Conservation (phyloP, 2,888 invertebrate species). For the Folsomia candida region DNA sequence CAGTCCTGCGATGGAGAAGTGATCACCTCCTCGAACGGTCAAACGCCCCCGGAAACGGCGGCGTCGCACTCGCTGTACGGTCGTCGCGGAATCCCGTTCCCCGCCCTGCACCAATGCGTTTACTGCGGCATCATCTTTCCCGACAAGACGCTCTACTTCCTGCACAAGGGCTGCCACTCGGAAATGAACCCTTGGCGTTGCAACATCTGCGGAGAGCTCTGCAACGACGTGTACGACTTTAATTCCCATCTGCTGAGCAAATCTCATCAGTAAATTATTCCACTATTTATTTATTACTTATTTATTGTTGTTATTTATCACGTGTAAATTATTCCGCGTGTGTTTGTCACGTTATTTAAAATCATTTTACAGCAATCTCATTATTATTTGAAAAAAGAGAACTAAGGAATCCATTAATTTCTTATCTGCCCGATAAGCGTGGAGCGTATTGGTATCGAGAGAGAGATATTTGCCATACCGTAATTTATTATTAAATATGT, state of each 20-base stretch:
- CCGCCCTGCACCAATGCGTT: conserved; percentile 64
- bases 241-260: conserved; percentile 92
- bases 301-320: no score
- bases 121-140: conserved; percentile 94
- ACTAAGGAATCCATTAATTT: no score
- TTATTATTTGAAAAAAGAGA: no score
- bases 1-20: conserved; percentile 55
- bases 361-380: no score
- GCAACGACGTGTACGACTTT: conserved; percentile 93
- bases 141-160: conserved; percentile 91
- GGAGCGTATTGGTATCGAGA: no score
- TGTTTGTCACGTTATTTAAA: no score
- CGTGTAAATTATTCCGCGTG: no score
- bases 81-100: conserved; percentile 39
- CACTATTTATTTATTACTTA: no score
- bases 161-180: conserved; percentile 97
- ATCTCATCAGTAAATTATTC: conserved; percentile 75
- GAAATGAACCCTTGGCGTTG: conserved; percentile 96
- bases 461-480: no score
- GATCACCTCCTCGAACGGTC: conserved; percentile 49
- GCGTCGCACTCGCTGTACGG: conserved; percentile 44
- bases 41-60: conserved; percentile 33
- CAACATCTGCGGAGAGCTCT: conserved; percentile 94
- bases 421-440: no score
- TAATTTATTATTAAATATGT: no score